Percentiles rank a stretch among this genome's conserved stretches.
These are phyloP conservation scores for Macrophya alboannulata DNA, from an alignment of 2,888 invertebrate genomes.

Conservation along the genomic window DNA sequence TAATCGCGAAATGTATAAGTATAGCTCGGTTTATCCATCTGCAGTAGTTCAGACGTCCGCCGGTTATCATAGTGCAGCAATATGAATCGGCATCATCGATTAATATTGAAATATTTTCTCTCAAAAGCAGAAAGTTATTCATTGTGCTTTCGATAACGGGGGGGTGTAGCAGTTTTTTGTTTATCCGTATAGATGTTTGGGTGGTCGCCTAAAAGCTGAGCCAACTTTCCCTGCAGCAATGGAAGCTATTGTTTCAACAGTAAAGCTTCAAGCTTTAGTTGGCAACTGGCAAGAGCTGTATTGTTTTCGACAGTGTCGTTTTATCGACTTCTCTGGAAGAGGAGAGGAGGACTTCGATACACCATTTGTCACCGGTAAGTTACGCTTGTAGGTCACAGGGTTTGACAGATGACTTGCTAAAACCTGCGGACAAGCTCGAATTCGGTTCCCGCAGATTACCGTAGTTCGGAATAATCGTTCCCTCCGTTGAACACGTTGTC, in stretches of 20 bases:
- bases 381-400: background rate
- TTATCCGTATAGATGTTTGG: background rate
- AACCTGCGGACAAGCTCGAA: background rate
- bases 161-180: background rate
- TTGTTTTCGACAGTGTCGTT: slow-evolving; percentile 43
- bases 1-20: background rate
- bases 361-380: slow-evolving; percentile 35
- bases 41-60: background rate
- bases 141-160: background rate
- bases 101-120: background rate
- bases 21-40: background rate
- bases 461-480: background rate
- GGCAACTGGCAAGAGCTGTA: slow-evolving; percentile 9
- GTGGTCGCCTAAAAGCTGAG: background rate
- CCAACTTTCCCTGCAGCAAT: slow-evolving; percentile 2
- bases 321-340: slow-evolving; percentile 24
- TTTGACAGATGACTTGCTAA: slow-evolving; percentile 11
- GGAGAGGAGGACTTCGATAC: slow-evolving; percentile 6
- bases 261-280: background rate
- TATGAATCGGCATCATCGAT: background rate
- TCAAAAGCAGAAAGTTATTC: background rate
- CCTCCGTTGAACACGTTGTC: background rate
- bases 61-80: background rate
- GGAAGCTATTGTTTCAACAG: slow-evolving; percentile 18
- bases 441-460: background rate